phyloP scores from a whole-genome alignment of 1,140 invertebrate species.

The Heliconius hewitsoni region DNA sequence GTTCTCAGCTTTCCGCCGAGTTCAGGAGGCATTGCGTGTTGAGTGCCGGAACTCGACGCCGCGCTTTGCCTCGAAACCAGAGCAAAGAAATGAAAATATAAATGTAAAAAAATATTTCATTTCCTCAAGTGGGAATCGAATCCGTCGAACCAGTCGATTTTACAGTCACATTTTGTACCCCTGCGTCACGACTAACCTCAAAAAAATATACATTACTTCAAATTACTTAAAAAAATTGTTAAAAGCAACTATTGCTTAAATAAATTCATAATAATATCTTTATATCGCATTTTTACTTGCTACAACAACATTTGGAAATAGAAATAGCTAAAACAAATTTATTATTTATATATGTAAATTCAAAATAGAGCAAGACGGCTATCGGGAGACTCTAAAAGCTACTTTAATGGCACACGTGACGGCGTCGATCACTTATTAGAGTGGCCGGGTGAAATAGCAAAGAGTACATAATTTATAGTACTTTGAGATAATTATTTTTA shows the following conservation, averaged over 20 bases:
- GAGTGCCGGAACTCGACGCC: too few species aligned
- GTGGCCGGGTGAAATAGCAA: slow-evolving; percentile 16
- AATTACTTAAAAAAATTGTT: not conserved
- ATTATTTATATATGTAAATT: slow-evolving; percentile 32
- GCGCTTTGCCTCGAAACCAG: too few species aligned
- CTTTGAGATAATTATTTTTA: not conserved
- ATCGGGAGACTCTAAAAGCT: slow-evolving; percentile 34
- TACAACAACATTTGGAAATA: not conserved
- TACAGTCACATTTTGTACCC: too few species aligned
- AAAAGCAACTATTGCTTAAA: not conserved
- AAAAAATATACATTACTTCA: not conserved
- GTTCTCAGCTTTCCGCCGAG: too few species aligned
- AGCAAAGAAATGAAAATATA: too few species aligned
- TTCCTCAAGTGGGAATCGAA: too few species aligned
- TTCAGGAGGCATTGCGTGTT: too few species aligned
- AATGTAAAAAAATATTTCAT: too few species aligned
- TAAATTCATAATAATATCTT: not conserved
- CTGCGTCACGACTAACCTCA: too few species aligned
- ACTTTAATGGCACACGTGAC: slow-evolving; percentile 56
- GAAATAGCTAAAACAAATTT: not conserved
- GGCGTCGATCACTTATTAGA: slow-evolving; percentile 54
- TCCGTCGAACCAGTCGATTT: too few species aligned
- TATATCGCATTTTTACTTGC: not conserved
- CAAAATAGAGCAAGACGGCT: slow-evolving; percentile 26
- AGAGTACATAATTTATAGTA: not conserved